Base-by-base conservation (phyloP, 37 sponge, comb jelly and placozoan genomes). In the Haliclona indistincta region DNA sequence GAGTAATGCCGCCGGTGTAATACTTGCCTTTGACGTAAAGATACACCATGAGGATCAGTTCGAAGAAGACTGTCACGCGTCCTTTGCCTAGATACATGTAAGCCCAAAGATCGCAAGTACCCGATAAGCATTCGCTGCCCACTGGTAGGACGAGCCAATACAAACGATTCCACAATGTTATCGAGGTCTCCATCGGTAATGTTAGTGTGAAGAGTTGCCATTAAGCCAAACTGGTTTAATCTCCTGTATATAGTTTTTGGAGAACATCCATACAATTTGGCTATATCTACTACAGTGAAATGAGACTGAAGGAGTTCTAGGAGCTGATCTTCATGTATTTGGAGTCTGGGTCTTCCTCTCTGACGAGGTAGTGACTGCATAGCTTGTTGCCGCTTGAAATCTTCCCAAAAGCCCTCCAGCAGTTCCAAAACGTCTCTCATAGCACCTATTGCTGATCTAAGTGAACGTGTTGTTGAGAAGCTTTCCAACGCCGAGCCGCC, bases 81-180 rank as follows among this genome's bases (percentile, higher is more conserved):
- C 34, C 38, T 42, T 60, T 71, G 42, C 40, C 64, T n/a, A 38
- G 80, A 76, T 8, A 86, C 38, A 6, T 38, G 22, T 20, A 55
- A 28, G 19, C 81, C 88, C 32, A 4, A 23, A 29, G 62, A 19
- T n/a, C 43, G 33, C 13, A 86, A 34, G 0, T 17, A 25, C 0
- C 88, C 82, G 32, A n/a, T 29, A 10, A 88, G 2, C 2, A 26
- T 25, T 23, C 34, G 35, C 41, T 81, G 74, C 11, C 89, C 89
- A 70, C 64, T 58, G 0, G 39, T 65, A n/a, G 83, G 83, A 68
- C 60, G 32, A n/a, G 11, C 8, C 8, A 15, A 22, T 29, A 13
- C 25, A 1, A 70, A 6, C 0, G 28, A 4, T 70, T 7, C 0
- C 22, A 80, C 72, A 0, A 38, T 7, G n/a, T 28, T 20, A 45